Percentiles rank a stretch among this genome's conserved stretches.
Evolutionary conservation across 2,888 invertebrate species (phyloP).

Genomic region (Cheilosia vulpina): DNA sequence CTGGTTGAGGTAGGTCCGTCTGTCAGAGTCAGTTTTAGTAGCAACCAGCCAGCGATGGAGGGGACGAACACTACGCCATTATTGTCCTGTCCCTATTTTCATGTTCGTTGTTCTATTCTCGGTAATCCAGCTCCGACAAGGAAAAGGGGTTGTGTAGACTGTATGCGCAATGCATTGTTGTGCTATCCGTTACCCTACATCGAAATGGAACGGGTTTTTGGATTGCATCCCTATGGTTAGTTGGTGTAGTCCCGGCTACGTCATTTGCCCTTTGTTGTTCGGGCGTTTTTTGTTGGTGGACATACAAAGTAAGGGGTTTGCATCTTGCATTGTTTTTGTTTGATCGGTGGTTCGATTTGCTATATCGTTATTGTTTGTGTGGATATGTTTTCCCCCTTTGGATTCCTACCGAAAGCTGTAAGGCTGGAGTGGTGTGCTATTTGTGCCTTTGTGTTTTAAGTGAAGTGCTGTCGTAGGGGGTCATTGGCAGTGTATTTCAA

Average conservation of each 20-base stretch:
- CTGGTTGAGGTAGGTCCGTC: constrained; percentile 67
- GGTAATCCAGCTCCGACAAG: constrained; percentile 35
- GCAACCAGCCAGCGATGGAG: constrained; percentile 13
- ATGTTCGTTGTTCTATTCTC: constrained; percentile 56
- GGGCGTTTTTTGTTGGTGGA: background rate
- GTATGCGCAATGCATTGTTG: constrained; percentile 18
- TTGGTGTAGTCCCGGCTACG: constrained; percentile 34
- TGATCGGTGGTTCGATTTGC: constrained; percentile 62
- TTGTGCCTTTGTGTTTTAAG: constrained; percentile 37
- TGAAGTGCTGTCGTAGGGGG: constrained; percentile 50
- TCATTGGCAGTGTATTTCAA: constrained; percentile 38
- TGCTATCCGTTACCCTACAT: constrained; percentile 43
- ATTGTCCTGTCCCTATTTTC: constrained; percentile 60
- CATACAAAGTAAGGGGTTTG: constrained; percentile 33
- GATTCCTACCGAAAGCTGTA: constrained; percentile 14
- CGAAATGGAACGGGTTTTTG: constrained; percentile 45
- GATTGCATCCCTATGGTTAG: constrained; percentile 44
- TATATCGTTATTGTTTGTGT: constrained; percentile 24
- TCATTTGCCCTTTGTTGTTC: constrained; percentile 43
- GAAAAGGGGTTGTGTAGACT: constrained; percentile 42
- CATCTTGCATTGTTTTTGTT: constrained; percentile 39
- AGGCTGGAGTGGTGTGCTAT: constrained; percentile 41
- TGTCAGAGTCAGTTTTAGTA: constrained; percentile 3
- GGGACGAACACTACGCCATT: constrained; percentile 32
- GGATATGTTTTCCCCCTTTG: constrained; percentile 21